Conservation (phyloP, 2,797 vertebrate genomes). For the Vipera ursinii region DNA sequence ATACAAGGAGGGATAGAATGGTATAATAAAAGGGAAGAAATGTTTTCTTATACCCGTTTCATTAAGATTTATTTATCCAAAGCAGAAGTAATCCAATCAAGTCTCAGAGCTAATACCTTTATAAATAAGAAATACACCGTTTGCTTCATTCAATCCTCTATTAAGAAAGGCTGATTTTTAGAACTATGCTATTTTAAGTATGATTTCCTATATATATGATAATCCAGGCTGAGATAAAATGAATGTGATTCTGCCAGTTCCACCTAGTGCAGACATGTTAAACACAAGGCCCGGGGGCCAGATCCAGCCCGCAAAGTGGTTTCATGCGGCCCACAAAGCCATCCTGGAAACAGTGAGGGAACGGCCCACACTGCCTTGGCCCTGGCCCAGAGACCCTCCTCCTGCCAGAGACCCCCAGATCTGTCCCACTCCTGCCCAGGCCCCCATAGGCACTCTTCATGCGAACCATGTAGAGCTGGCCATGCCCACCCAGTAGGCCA, state of each 20-base stretch:
- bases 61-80: neutral
- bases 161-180: neutral
- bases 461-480: no score
- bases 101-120: neutral
- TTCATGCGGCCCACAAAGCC: no score
- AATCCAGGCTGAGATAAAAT: neutral
- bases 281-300: no score
- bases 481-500: no score
- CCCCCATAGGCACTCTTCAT: no score
- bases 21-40: neutral
- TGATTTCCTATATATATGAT: neutral
- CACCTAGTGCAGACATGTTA: neutral
- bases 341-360: no score
- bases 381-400: no score
- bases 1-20: neutral
- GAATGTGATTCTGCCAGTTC: neutral
- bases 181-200: neutral
- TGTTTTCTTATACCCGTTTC: neutral
- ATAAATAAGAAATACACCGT: neutral
- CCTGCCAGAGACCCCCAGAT: no score
- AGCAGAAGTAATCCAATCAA: neutral
- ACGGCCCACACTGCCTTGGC: no score
- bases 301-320: no score
- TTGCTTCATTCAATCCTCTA: neutral
- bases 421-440: no score